Evolutionary conservation across 64 coral and sea anemone genomes (phyloP).

Genomic region (Montipora efflorescens): DNA sequence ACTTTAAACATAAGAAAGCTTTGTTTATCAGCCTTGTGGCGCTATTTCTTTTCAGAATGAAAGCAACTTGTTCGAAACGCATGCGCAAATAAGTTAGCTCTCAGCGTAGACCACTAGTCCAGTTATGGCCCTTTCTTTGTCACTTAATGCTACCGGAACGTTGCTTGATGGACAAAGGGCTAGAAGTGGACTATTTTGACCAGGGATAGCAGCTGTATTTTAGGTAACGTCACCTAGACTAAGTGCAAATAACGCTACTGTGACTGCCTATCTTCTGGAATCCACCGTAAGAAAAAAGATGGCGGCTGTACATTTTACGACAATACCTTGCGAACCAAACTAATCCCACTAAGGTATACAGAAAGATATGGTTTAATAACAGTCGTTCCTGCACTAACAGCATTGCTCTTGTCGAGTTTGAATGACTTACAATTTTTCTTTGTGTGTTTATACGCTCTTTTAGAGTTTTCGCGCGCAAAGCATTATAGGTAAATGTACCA

Average conservation of each 20-base stretch:
- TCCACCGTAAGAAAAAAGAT: neutral
- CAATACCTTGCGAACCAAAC: no score
- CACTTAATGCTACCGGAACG: neutral
- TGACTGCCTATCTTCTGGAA: neutral
- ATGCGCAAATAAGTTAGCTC: conserved; percentile 3
- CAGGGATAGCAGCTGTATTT: neutral
- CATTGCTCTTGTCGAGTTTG: no score
- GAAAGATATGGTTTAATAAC: no score
- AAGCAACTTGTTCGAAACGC: neutral
- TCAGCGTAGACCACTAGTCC: neutral
- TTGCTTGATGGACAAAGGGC: neutral
- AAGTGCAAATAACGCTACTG: neutral
- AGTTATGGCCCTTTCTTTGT: no score
- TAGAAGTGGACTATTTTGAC: neutral
- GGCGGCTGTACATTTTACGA: no score
- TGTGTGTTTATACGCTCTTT: no score
- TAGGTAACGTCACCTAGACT: neutral
- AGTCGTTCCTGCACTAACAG: no score
- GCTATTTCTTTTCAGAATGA: neutral
- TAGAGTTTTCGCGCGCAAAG: no score
- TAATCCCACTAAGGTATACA: no score
- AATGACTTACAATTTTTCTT: no score
- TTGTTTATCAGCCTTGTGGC: neutral
- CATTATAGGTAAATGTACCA: no score
- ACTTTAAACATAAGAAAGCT: neutral